Conservation (phyloP, 2,888 invertebrate genomes). For the Sycophila texana region DNA sequence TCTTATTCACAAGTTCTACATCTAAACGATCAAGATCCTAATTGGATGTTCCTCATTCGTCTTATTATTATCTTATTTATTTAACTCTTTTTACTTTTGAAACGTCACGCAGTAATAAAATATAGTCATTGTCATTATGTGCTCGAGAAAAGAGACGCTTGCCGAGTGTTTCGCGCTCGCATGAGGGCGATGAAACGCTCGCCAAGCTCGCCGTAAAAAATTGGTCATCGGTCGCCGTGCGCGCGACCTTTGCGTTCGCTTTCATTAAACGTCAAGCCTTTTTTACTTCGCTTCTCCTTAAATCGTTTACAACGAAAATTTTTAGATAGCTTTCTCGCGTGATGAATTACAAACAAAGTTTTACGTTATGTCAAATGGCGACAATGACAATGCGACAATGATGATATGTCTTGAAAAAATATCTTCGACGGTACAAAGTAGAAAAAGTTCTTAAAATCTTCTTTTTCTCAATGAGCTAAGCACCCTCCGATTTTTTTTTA, state of each 20-base stretch:
- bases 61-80: conserved; percentile 39
- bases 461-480: conserved; percentile 55
- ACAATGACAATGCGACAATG: conserved; percentile 47
- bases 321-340: background rate
- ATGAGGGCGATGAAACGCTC: conserved; percentile 26
- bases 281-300: conserved; percentile 32
- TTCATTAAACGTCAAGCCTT: conserved; percentile 50
- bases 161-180: conserved; percentile 53
- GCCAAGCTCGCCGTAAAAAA: conserved; percentile 65
- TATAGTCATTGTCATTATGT: conserved; percentile 68
- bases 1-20: conserved; percentile 52
- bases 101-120: conserved; percentile 71
- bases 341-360: conserved; percentile 41
- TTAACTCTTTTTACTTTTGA: conserved; percentile 62
- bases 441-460: conserved; percentile 52
- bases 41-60: conserved; percentile 40
- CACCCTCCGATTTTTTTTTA: conserved; percentile 60
- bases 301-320: background rate
- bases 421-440: conserved; percentile 55
- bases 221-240: conserved; percentile 63
- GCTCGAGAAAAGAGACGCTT: conserved; percentile 62
- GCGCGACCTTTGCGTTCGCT: conserved; percentile 43
- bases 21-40: conserved; percentile 51
- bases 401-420: conserved; percentile 63
- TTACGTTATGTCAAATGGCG: conserved; percentile 35